A percentile compares a stretch with the other conserved stretches of the same genome.
Evolutionary conservation across 2,113 vertebrate genomes (phyloP).

Genomic region (Phyllopteryx taeniolatus): DNA sequence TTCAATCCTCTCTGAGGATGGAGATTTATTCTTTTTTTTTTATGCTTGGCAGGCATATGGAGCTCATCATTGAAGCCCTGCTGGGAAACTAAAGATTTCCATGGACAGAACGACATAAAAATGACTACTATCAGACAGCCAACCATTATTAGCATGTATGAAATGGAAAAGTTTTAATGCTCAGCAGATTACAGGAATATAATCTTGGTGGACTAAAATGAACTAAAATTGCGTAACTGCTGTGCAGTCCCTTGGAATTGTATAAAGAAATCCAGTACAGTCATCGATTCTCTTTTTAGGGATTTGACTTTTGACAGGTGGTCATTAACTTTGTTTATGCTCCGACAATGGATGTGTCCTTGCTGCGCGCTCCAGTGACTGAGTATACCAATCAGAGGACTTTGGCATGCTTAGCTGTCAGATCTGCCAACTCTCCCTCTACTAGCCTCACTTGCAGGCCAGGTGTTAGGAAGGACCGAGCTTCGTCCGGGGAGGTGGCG

Average conservation of each 20-base stretch:
- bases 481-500: background rate
- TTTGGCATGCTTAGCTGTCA: constrained; percentile 50
- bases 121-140: constrained; percentile 11
- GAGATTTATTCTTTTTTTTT: constrained; percentile 46
- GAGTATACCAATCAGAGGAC: constrained; percentile 29
- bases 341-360: constrained; percentile 59
- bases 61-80: constrained; percentile 32
- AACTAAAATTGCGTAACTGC: background rate
- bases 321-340: constrained; percentile 50
- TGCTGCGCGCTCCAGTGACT: constrained; percentile 26
- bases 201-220: constrained; percentile 4
- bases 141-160: constrained; percentile 11
- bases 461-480: constrained; percentile 23
- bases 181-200: constrained; percentile 6
- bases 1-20: constrained; percentile 20
- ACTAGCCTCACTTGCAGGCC: constrained; percentile 36
- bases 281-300: constrained; percentile 36
- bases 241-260: constrained; percentile 22
- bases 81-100: constrained; percentile 14
- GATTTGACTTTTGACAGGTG: constrained; percentile 48
- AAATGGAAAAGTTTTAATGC: constrained; percentile 16
- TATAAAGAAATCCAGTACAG: constrained; percentile 37
- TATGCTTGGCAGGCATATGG: constrained; percentile 44
- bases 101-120: constrained; percentile 10
- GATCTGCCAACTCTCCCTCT: constrained; percentile 60